A percentile compares a stretch with the other conserved stretches of the same genome.
Conservation (phyloP, 2,113 vertebrate genomes). For the Halcyon malimbica region DNA sequence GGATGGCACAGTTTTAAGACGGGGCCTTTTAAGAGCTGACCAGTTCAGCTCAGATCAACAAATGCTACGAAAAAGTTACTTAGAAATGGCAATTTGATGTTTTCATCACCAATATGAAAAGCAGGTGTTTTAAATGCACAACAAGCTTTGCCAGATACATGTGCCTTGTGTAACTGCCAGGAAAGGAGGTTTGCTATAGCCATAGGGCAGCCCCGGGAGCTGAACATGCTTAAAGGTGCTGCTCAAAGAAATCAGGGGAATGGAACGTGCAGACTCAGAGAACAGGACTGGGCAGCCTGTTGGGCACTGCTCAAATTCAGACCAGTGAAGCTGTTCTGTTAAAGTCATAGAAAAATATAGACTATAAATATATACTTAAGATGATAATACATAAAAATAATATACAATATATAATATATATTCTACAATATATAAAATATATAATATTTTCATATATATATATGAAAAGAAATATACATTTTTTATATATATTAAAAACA, state of each 20-base stretch:
- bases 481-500: too few species aligned
- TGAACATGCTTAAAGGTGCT: neutral
- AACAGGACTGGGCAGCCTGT: neutral
- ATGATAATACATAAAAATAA: too few species aligned
- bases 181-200: neutral
- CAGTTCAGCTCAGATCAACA: neutral
- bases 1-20: neutral
- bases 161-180: neutral
- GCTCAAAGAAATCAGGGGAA: neutral
- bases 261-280: neutral
- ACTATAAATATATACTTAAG: too few species aligned
- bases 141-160: neutral
- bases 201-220: neutral
- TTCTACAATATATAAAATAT: too few species aligned
- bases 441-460: too few species aligned
- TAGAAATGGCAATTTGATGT: neutral
- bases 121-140: neutral
- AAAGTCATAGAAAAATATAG: too few species aligned
- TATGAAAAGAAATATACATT: too few species aligned
- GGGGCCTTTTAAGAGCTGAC: neutral
- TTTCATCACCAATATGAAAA: neutral
- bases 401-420: too few species aligned
- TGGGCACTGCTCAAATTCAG: neutral
- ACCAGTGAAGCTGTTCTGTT: neutral
- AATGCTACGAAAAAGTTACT: neutral